Evolutionary conservation across 2,888 invertebrate genomes (phyloP).

Genomic region (Netelia inedita): DNA sequence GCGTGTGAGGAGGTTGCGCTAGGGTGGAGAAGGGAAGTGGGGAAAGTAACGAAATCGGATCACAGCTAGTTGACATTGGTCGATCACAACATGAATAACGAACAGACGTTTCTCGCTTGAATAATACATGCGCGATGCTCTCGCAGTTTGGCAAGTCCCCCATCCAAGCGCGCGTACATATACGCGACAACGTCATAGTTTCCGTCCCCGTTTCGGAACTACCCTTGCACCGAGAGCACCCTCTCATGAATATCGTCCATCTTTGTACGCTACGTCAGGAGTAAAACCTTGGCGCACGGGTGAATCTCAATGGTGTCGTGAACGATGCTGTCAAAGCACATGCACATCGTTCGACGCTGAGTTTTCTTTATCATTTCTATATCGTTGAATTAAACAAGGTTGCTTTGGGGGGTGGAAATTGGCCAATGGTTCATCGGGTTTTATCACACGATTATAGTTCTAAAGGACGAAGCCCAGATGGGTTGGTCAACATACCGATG

Average conservation of each 20-base stretch:
- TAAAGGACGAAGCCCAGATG: too few species aligned
- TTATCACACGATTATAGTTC: too few species aligned
- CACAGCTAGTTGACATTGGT: slow-evolving; percentile 80
- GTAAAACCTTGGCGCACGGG: slow-evolving; percentile 47
- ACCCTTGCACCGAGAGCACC: slow-evolving; percentile 35
- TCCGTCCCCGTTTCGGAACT: slow-evolving; percentile 58
- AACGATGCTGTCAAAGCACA: slow-evolving; percentile 15
- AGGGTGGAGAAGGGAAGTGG: slow-evolving; percentile 12
- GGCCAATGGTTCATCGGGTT: background rate
- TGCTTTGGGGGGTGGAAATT: background rate
- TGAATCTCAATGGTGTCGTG: slow-evolving; percentile 42
- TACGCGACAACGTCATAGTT: slow-evolving; percentile 23
- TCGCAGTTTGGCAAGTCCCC: slow-evolving; percentile 61
- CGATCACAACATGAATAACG: slow-evolving; percentile 82
- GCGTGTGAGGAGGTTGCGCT: background rate
- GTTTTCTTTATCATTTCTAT: background rate
- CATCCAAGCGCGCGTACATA: slow-evolving; percentile 28
- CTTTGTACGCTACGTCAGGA: slow-evolving; percentile 54
- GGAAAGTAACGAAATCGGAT: slow-evolving; percentile 78
- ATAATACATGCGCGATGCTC: slow-evolving; percentile 81
- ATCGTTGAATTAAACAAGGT: background rate
- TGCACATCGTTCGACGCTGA: background rate
- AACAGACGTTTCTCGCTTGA: slow-evolving; percentile 79
- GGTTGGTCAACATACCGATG: too few species aligned
- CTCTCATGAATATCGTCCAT: slow-evolving; percentile 61